These are phyloP conservation scores for Premnoplex brunnescens DNA, from an alignment of 2,797 vertebrate genomes.

Conservation along the genomic window DNA sequence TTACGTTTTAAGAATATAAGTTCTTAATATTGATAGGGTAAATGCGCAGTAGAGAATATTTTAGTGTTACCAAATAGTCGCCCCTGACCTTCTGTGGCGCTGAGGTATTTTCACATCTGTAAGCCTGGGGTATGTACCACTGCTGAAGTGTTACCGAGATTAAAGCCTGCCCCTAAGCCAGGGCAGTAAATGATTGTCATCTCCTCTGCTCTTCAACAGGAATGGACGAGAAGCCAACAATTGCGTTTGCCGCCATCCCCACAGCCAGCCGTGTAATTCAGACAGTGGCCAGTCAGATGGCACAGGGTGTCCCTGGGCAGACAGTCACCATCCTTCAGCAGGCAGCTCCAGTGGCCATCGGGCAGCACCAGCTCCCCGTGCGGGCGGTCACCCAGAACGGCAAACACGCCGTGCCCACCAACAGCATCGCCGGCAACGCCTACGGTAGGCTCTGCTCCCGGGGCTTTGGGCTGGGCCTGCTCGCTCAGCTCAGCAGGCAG, in stretches of 20 bases:
- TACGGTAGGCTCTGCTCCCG: slow-evolving; percentile 78
- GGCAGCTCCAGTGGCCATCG: slow-evolving; percentile 77
- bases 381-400: slow-evolving; percentile 91
- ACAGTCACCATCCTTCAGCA: slow-evolving; percentile 86
- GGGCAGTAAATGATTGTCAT: neutral
- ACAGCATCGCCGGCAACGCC: slow-evolving; percentile 80
- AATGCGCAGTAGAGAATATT: neutral
- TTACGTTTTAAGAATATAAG: neutral
- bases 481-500: neutral
- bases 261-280: slow-evolving; percentile 91
- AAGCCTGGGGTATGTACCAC: neutral
- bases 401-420: slow-evolving; percentile 84
- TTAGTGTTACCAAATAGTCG: neutral
- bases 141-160: neutral
- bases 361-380: slow-evolving; percentile 91
- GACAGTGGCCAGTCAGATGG: slow-evolving; percentile 85
- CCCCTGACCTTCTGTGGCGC: neutral
- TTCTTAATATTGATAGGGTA: neutral
- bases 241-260: slow-evolving; percentile 80
- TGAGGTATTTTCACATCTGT: neutral
- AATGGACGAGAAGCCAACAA: slow-evolving; percentile 79
- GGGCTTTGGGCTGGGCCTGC: neutral
- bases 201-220: slow-evolving; percentile 5
- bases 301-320: slow-evolving; percentile 77
- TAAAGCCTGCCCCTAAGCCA: neutral